Evolutionary conservation across 2,888 invertebrate species (phyloP), one percentile per base, ranked within the genome.

Genomic region (Hypsopygia costalis): DNA sequence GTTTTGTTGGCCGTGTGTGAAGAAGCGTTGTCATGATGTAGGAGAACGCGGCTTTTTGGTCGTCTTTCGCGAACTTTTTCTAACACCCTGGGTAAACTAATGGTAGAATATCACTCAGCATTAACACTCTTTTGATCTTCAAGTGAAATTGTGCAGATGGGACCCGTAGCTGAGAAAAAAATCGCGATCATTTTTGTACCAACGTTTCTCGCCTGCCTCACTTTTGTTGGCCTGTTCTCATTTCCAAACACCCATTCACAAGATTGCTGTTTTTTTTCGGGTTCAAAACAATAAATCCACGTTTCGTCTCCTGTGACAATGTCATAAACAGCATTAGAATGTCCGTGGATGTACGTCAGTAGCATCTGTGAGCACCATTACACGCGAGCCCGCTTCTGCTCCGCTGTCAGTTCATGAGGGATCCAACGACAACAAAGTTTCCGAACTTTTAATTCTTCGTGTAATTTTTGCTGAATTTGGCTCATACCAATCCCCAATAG

Each of bases 141-240:
- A 16, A 16, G 16, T 16, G 16, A 4, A 16, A 16, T 16, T 16
- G 16, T 16, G 16, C 27, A 27, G 9, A 27, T 2, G 27, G 7
- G 27, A 27, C 27, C 27, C 27, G 34, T 40, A 16, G 25, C 27
- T 25, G 39, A 39, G 39, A 39, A 39, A 32, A 39, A 39, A 33
- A 39, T 32, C 33, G 21, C 30, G 25, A 39, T 33, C 33, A 37
- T 29, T 40, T 40, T 39, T 40, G 33, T 40, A 29, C 34, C 40
- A 29, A 34, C 34, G 34, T 34, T 40, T 40, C 40, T 34, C 34
- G 40, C 34, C 21, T 40, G 35, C n/a, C 35, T 35, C 35, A 40
- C 20, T 40, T 35, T 40, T 40, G 35, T 40, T 35, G 40, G 40
- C 31, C 22, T 40, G 34, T 22, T 34, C 29, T 34, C 34, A 30